A percentile compares a stretch with the other conserved stretches of the same genome.
Evolutionary conservation across 1,140 invertebrate species (phyloP).

Genomic region (Ectropis grisescens): DNA sequence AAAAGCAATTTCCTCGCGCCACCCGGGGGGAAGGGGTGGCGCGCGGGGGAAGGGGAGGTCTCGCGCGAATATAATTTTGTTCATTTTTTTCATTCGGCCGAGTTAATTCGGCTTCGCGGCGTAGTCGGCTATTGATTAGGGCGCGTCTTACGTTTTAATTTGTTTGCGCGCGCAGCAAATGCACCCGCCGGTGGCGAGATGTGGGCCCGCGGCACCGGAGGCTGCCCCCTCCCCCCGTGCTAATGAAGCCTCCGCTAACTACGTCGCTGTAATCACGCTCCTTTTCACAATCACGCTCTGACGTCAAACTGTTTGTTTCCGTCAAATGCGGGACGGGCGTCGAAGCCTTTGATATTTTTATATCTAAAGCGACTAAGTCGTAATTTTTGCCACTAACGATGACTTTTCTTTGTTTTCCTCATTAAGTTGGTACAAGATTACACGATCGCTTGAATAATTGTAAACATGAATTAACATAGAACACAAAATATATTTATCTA

Average conservation of each 20-base stretch:
- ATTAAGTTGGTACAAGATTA: no score
- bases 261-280: constrained; percentile 42
- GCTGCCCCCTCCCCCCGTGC: constrained; percentile 15
- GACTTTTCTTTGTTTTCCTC: no score
- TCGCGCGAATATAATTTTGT: constrained; percentile 69
- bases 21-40: constrained; percentile 25
- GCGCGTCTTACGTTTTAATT: constrained; percentile 69
- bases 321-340: constrained; percentile 3
- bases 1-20: constrained; percentile 64
- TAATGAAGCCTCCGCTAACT: constrained; percentile 62
- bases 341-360: no score
- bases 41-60: constrained; percentile 36
- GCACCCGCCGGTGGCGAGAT: constrained; percentile 57
- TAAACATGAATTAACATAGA: no score
- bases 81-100: constrained; percentile 67
- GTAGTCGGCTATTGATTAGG: constrained; percentile 67
- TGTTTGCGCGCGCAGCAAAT: constrained; percentile 67
- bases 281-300: constrained; percentile 53
- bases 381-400: no score
- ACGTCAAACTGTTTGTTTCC: constrained; percentile 36
- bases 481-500: no score
- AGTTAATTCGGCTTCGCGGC: constrained; percentile 66
- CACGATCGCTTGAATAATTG: no score
- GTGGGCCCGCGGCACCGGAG: constrained; percentile 20
- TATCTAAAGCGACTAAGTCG: no score